phyloP scores from a whole-genome alignment of 2,888 invertebrate genomes.

The Mythimna pallens region DNA sequence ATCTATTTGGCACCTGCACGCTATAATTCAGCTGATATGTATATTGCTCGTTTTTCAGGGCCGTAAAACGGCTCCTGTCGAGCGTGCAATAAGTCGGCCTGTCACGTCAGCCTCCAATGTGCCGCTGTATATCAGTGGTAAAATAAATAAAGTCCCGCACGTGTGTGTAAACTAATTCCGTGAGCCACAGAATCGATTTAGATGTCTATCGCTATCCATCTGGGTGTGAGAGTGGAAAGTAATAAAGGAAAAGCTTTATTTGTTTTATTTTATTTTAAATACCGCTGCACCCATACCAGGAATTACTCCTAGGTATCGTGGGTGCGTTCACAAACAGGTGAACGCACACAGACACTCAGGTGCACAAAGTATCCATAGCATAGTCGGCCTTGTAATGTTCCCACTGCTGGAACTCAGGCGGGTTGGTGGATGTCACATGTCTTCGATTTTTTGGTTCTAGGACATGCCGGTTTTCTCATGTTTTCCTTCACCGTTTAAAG shows the following conservation, averaged over 20 bases:
- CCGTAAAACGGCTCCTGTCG: slow-evolving; percentile 44
- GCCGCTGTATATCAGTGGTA: slow-evolving; percentile 53
- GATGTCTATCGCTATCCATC: slow-evolving; percentile 41
- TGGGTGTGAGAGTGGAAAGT: slow-evolving; percentile 27
- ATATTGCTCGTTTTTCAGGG: slow-evolving; percentile 52
- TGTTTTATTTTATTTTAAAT: slow-evolving; percentile 1
- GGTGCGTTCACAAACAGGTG: no score
- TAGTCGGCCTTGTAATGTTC: no score
- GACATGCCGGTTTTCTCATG: no score
- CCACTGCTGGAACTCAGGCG: no score
- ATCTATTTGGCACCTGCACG: slow-evolving; percentile 37
- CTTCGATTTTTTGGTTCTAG: no score
- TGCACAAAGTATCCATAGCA: no score
- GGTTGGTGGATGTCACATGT: no score
- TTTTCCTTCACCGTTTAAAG: no score
- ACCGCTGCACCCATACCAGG: not conserved
- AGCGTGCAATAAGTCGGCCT: slow-evolving; percentile 55
- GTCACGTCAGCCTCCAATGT: slow-evolving; percentile 52
- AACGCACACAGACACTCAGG: no score
- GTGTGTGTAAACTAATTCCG: slow-evolving; percentile 56
- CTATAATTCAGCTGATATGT: slow-evolving; percentile 43
- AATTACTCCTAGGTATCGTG: no score
- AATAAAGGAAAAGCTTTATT: slow-evolving; percentile 12
- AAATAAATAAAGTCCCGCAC: slow-evolving; percentile 54
- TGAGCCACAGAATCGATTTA: slow-evolving; percentile 59